These are phyloP conservation scores for Hypsibius dujardini DNA, from an alignment of 1,140 invertebrate genomes.

Conservation along the genomic window DNA sequence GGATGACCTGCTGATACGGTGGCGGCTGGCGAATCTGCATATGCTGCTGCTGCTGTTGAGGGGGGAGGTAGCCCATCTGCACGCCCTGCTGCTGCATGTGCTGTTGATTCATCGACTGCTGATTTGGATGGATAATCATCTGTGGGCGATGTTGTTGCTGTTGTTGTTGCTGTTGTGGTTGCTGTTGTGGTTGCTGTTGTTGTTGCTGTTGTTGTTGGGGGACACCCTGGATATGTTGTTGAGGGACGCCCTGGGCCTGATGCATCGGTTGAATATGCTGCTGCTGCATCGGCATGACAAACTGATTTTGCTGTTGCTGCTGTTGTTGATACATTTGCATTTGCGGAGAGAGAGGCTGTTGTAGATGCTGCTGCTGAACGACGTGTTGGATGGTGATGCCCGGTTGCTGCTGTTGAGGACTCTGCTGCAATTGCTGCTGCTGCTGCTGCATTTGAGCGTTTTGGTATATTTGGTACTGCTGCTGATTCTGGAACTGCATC, in stretches of 20 bases:
- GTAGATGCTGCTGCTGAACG: too few species aligned
- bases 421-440: background rate
- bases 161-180: too few species aligned
- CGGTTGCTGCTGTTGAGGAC: background rate
- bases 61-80: background rate
- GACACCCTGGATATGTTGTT: background rate
- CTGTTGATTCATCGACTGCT: background rate
- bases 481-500: too few species aligned
- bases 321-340: too few species aligned
- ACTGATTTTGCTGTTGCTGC: background rate
- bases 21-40: background rate
- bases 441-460: background rate
- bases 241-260: background rate
- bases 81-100: background rate
- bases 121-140: too few species aligned
- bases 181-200: too few species aligned
- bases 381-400: background rate
- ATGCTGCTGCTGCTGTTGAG: conserved; percentile 1
- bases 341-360: too few species aligned
- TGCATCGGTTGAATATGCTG: background rate
- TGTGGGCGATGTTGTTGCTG: too few species aligned
- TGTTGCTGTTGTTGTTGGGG: too few species aligned
- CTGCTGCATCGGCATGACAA: conserved; percentile 1
- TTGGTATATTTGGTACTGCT: background rate
- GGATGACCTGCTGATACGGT: background rate